These are phyloP conservation scores for Ligdia adustata DNA, from an alignment of 2,888 invertebrate genomes.

Conservation along the genomic window DNA sequence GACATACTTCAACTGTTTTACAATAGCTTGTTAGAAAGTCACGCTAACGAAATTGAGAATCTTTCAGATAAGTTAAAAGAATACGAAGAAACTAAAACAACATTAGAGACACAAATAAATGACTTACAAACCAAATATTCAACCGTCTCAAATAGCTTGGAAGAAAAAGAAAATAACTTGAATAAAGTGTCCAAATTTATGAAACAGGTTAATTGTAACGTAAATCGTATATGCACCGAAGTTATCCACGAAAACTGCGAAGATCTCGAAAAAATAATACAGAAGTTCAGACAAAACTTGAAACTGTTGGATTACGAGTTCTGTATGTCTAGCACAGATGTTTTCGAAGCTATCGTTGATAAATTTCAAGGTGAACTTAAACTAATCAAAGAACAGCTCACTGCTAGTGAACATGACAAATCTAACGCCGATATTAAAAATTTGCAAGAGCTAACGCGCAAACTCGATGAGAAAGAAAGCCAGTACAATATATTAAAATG, in stretches of 20 bases:
- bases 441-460: constrained; percentile 45
- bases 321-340: constrained; percentile 43
- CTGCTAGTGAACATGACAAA: constrained; percentile 44
- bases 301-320: constrained; percentile 58
- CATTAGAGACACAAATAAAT: constrained; percentile 48
- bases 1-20: constrained; percentile 71
- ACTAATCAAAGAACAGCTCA: constrained; percentile 35
- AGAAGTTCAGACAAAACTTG: constrained; percentile 55
- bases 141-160: constrained; percentile 47
- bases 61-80: constrained; percentile 63
- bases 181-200: constrained; percentile 45
- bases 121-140: constrained; percentile 43
- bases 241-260: constrained; percentile 29
- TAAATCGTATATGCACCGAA: constrained; percentile 42
- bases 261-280: constrained; percentile 38
- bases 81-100: constrained; percentile 54
- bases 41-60: constrained; percentile 67
- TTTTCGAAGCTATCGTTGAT: constrained; percentile 54
- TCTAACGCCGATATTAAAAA: constrained; percentile 20
- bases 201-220: constrained; percentile 49
- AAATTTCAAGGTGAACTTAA: constrained; percentile 50
- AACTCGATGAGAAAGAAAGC: constrained; percentile 57
- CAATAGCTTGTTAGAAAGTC: constrained; percentile 55
- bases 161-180: constrained; percentile 49
- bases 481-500: constrained; percentile 57